Evolutionary conservation across 2,888 invertebrate species (phyloP).

Genomic region (Agrochola lychnidis): DNA sequence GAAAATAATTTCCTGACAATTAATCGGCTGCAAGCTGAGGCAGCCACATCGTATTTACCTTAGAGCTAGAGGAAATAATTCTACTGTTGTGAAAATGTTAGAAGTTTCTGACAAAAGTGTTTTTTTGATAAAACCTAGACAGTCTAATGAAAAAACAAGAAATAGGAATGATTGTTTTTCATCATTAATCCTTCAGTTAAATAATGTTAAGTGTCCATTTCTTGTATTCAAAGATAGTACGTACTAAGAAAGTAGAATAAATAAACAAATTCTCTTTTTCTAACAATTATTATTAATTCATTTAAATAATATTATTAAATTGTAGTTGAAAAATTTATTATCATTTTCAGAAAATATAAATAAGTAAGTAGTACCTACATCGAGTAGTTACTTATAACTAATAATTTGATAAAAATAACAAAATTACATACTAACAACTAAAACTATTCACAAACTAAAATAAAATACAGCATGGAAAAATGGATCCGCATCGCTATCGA

Average conservation of each 20-base stretch:
- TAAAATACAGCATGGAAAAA: too few species aligned
- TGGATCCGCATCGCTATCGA: too few species aligned
- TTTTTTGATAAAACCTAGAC: not conserved
- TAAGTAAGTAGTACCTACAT: too few species aligned
- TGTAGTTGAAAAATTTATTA: not conserved
- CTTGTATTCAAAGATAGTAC: not conserved
- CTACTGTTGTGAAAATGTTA: not conserved
- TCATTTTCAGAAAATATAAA: too few species aligned
- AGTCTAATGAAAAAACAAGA: not conserved
- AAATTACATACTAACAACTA: too few species aligned
- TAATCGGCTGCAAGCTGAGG: not conserved
- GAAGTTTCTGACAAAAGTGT: not conserved
- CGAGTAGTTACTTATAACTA: too few species aligned
- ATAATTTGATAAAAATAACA: too few species aligned
- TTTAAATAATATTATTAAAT: not conserved
- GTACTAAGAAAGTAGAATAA: too few species aligned
- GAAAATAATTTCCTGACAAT: not conserved
- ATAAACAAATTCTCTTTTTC: not conserved
- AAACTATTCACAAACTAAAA: too few species aligned
- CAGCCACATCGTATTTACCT: not conserved
- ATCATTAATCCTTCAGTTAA: not conserved
- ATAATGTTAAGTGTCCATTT: not conserved
- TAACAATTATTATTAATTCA: not conserved
- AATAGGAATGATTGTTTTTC: not conserved
- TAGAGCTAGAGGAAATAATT: not conserved